Percentiles rank a stretch among this genome's conserved stretches.
These are phyloP conservation scores for Neotoxoptera formosana DNA, from an alignment of 1,140 invertebrate species.

Conservation along the genomic window DNA sequence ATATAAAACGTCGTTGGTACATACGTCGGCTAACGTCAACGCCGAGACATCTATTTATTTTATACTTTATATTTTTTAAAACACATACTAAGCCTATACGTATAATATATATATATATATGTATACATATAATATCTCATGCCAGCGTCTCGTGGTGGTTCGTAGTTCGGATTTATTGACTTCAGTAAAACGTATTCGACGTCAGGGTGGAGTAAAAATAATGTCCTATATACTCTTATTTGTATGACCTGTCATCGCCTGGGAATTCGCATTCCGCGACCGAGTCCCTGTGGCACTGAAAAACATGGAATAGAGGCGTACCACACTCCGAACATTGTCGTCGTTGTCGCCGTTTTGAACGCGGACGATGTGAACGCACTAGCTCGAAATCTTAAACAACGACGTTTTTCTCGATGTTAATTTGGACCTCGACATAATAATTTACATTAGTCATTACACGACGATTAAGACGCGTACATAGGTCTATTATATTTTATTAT, in stretches of 20 bases:
- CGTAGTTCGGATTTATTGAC: slow-evolving; percentile 34
- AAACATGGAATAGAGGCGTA: background rate
- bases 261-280: slow-evolving; percentile 8
- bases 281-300: background rate
- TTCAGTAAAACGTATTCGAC: background rate
- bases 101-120: background rate
- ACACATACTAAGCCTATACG: background rate
- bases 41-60: background rate
- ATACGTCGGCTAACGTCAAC: slow-evolving; percentile 20
- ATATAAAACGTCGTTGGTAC: background rate
- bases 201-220: slow-evolving; percentile 31
- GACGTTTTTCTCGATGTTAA: background rate
- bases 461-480: background rate
- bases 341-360: background rate
- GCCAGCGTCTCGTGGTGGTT: background rate
- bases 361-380: background rate
- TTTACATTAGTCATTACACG: background rate
- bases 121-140: background rate
- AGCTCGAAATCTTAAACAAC: background rate
- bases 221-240: slow-evolving; percentile 25
- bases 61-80: background rate
- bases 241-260: slow-evolving; percentile 29
- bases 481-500: background rate
- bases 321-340: background rate
- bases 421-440: background rate